Evolutionary conservation across 2,113 vertebrate species (phyloP).

Genomic region (Trematocara zebra): DNA sequence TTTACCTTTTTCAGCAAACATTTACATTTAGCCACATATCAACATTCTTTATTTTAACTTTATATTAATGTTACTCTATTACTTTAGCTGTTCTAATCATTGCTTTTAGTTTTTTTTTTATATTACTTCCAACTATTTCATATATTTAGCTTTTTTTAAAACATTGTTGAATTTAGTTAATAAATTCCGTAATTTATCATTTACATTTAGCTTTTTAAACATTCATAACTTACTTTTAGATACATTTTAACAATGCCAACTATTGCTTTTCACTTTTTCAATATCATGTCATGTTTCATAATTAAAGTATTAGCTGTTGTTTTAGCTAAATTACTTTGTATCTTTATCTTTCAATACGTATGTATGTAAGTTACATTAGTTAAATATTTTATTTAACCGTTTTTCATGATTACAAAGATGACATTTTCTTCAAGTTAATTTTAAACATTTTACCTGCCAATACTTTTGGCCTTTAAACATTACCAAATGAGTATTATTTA

Average conservation of each 20-base stretch:
- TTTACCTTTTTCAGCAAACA: not conserved
- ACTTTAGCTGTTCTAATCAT: not conserved
- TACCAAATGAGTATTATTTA: not conserved
- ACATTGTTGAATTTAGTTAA: not conserved
- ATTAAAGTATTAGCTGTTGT: not conserved
- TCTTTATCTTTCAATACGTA: not conserved
- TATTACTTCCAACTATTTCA: not conserved
- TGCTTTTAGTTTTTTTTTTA: not conserved
- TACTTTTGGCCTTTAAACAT: not conserved
- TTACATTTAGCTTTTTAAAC: not conserved
- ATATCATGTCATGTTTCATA: not conserved
- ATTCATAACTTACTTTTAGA: not conserved
- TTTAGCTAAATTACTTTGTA: not conserved
- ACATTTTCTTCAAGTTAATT: not conserved
- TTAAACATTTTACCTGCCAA: not conserved
- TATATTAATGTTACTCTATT: not conserved
- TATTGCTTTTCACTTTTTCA: not conserved
- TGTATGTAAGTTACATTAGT: not conserved
- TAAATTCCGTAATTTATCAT: not conserved
- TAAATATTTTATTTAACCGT: not conserved
- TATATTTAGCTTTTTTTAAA: not conserved
- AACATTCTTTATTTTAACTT: not conserved
- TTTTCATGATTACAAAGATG: fast-evolving
- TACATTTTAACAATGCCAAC: not conserved
- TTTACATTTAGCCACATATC: not conserved